A percentile compares a stretch with the other conserved stretches of the same genome.
phyloP scores from a whole-genome alignment of 2,113 vertebrate species.

The Piaya cayana region DNA sequence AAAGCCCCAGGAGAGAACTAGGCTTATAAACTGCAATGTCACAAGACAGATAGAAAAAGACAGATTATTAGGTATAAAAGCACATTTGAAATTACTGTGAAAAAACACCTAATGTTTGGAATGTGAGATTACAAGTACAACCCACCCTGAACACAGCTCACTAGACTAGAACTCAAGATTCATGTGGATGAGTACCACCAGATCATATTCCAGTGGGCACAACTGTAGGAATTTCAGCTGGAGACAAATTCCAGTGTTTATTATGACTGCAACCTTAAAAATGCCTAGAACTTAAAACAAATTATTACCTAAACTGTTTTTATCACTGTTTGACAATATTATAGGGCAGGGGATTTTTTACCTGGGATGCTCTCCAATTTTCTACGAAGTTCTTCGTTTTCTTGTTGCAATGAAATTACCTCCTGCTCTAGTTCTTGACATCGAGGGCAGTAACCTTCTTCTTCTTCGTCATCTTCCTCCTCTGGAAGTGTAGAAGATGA shows the following conservation, averaged over 20 bases:
- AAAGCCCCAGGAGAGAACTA: not conserved
- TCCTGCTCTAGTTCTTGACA: constrained; percentile 97
- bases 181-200: not conserved
- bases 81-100: not conserved
- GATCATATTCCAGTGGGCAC: not conserved
- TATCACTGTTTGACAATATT: not conserved
- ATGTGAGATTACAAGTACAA: not conserved
- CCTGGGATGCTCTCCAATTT: constrained; percentile 95
- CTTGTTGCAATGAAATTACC: constrained; percentile 95
- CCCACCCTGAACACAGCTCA: not conserved
- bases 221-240: not conserved
- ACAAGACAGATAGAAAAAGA: not conserved
- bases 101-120: not conserved
- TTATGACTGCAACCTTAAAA: not conserved
- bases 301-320: not conserved
- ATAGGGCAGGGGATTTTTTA: constrained; percentile 51
- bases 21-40: not conserved
- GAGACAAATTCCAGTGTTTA: not conserved
- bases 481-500: constrained; percentile 95
- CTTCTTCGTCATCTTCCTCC: constrained; percentile 90
- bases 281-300: not conserved
- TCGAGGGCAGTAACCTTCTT: constrained; percentile 93
- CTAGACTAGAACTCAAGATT: not conserved
- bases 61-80: not conserved
- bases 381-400: constrained; percentile 95